Percentiles rank a stretch among this genome's conserved stretches.
Evolutionary conservation across 2,113 vertebrate genomes (phyloP).

Genomic region (Poecilia latipinna): DNA sequence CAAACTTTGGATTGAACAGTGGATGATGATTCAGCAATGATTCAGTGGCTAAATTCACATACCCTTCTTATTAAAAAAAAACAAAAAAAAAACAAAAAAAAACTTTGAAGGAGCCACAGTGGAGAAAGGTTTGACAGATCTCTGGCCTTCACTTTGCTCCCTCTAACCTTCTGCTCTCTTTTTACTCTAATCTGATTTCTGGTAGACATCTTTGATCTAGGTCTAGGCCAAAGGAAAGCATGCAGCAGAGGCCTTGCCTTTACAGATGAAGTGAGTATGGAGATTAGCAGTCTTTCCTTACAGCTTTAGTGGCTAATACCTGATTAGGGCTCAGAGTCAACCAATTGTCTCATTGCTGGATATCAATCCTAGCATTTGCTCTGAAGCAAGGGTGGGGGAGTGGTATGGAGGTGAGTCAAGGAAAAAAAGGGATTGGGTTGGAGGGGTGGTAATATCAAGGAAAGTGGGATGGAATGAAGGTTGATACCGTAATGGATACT

Average conservation of each 20-base stretch:
- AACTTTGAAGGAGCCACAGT: slow-evolving; percentile 58
- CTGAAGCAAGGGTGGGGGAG: slow-evolving; percentile 71
- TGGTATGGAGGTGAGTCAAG: slow-evolving; percentile 18
- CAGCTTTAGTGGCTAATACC: slow-evolving; percentile 95
- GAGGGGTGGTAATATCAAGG: slow-evolving; percentile 54
- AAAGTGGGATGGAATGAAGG: slow-evolving; percentile 87
- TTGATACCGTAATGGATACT: slow-evolving; percentile 99
- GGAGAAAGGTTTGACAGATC: slow-evolving; percentile 77
- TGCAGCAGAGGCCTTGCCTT: slow-evolving; percentile 83
- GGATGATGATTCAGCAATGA: slow-evolving; percentile 34
- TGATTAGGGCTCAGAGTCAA: slow-evolving; percentile 92
- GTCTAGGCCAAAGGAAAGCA: slow-evolving; percentile 79
- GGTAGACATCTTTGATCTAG: slow-evolving; percentile 93
- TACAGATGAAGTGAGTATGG: slow-evolving; percentile 97
- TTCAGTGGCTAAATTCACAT: slow-evolving; percentile 51
- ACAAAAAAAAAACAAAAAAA: neutral
- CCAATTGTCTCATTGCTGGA: slow-evolving; percentile 92
- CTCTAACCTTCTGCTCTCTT: slow-evolving; percentile 78
- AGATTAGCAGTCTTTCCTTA: slow-evolving; percentile 93
- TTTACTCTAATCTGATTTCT: slow-evolving; percentile 92
- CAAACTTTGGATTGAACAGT: slow-evolving; percentile 54
- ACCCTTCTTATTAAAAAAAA: slow-evolving; percentile 53
- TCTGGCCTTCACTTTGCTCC: slow-evolving; percentile 81
- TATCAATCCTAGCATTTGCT: slow-evolving; percentile 88
- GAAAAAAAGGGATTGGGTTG: slow-evolving; percentile 57